A percentile compares a stretch with the other conserved stretches of the same genome.
Evolutionary conservation across 2,797 vertebrate genomes (phyloP).

Genomic region (Acanthurus tractus): DNA sequence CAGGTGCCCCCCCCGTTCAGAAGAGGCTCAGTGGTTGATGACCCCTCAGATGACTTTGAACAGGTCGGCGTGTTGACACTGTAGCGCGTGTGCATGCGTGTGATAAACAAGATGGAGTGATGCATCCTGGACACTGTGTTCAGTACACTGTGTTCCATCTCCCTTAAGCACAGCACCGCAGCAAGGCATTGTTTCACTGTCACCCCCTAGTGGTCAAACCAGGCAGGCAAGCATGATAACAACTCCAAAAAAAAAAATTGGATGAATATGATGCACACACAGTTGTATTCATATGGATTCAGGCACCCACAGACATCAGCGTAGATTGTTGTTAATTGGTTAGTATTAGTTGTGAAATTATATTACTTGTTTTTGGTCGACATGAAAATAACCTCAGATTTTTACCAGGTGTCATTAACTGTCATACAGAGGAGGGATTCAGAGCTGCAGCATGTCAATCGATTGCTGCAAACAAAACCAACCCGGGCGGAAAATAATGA

Average conservation of each 20-base stretch:
- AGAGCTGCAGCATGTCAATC: not conserved
- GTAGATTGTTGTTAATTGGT: not conserved
- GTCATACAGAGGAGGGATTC: not conserved
- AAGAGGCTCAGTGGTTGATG: not conserved
- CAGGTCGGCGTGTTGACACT: not conserved
- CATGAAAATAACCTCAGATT: not conserved
- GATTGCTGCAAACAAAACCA: not conserved
- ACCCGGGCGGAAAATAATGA: not conserved
- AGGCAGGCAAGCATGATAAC: not conserved
- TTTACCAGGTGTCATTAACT: not conserved
- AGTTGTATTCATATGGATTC: not conserved
- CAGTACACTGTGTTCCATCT: slow-evolving; percentile 75
- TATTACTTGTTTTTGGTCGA: too few relatives aligned
- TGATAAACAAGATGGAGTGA: slow-evolving; percentile 13
- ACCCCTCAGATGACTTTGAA: slow-evolving; percentile 24
- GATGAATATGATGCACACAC: not conserved
- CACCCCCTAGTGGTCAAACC: slow-evolving; percentile 56
- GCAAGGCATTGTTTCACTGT: not conserved
- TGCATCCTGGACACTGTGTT: slow-evolving; percentile 61
- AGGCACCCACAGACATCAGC: too few relatives aligned
- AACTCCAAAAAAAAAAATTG: not conserved
- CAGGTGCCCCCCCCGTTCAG: not conserved
- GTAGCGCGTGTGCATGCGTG: slow-evolving; percentile 21
- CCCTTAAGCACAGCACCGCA: not conserved
- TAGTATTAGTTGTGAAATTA: not conserved